Evolutionary conservation across 2,113 vertebrate species (phyloP), one percentile per base, ranked within the genome.

Genomic region (Anoura caudifer): DNA sequence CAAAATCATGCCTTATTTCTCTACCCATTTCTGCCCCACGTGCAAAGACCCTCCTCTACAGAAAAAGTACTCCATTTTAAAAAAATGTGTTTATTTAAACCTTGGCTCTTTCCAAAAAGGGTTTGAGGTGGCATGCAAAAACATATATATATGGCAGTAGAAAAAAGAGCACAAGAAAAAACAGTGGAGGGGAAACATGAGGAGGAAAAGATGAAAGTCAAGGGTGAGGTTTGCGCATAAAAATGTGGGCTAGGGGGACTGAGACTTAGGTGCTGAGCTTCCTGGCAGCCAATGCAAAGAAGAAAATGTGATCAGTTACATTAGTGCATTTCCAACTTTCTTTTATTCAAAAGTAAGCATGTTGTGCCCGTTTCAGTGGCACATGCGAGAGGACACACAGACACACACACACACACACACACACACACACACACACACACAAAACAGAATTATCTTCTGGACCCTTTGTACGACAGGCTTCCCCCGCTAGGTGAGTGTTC

Each of bases 281-380:
- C 96, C 94, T 56, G 79, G 92, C 67, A 67, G 87, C 69, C 92
- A 93, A 9, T 3, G 52, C 92, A 86, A 93, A 95, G 82, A 91
- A 79, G 75, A 76, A 96, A 91, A 89, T 47, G 28, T 26, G 75
- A 61, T 61, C 4, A 5, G 26, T 88, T 54, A n/a, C 15, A 38
- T 47, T 56, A 80, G 56, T 20, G 61, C 17, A 50, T 52, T 70
- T 92, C n/a, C 59, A 43, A 79, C 26, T 67, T 72, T 67, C 38
- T 87, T 70, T 63, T 47, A 50, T 69, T 83, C 59, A 47, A 83
- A 89, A 69, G 69, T 33, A 56, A 85, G 33, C 43, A n/a, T 19
- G 16, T 41, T 67, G n/a, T 67, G 36, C n/a, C 50, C 19, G 0
- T 28, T 67, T 69, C 38, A 11, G 52, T 7, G 36, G 77, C 36